These are phyloP conservation scores for Phoeniculus purpureus DNA, from an alignment of 2,797 vertebrate genomes.

Conservation along the genomic window DNA sequence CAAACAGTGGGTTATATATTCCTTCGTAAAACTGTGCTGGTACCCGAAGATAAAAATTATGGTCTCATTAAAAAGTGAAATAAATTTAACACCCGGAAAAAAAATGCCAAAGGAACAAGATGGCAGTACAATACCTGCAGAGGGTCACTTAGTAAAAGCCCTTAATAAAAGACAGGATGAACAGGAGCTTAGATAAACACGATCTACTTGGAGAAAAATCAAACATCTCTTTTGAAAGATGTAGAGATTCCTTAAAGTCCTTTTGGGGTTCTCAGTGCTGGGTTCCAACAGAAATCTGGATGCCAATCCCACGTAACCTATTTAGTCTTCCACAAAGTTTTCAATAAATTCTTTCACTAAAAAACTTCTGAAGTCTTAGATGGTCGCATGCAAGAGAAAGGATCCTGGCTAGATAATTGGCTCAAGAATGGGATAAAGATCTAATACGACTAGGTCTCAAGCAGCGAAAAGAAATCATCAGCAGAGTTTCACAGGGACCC, in stretches of 20 bases:
- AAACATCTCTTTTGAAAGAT: neutral
- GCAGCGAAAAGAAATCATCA: slow-evolving; percentile 9
- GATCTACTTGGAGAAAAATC: neutral
- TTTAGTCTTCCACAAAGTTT: neutral
- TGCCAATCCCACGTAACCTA: neutral
- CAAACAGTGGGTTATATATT: neutral
- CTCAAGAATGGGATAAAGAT: neutral
- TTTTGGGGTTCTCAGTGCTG: neutral
- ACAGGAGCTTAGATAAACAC: neutral
- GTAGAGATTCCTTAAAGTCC: neutral
- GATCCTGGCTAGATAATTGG: neutral
- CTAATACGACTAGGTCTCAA: neutral
- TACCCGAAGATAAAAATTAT: neutral
- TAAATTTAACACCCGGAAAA: neutral
- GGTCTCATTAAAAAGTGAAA: neutral
- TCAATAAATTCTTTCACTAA: neutral
- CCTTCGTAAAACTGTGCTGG: neutral
- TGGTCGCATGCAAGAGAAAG: neutral
- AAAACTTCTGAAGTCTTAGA: neutral
- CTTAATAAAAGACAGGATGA: neutral
- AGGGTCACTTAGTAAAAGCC: neutral
- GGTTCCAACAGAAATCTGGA: neutral
- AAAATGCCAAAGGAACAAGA: neutral
- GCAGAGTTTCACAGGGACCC: neutral
- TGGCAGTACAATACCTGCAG: neutral